Evolutionary conservation across 2,797 vertebrate genomes (phyloP), one percentile per base, ranked within the genome.

Genomic region (Rhabdomys pumilio): DNA sequence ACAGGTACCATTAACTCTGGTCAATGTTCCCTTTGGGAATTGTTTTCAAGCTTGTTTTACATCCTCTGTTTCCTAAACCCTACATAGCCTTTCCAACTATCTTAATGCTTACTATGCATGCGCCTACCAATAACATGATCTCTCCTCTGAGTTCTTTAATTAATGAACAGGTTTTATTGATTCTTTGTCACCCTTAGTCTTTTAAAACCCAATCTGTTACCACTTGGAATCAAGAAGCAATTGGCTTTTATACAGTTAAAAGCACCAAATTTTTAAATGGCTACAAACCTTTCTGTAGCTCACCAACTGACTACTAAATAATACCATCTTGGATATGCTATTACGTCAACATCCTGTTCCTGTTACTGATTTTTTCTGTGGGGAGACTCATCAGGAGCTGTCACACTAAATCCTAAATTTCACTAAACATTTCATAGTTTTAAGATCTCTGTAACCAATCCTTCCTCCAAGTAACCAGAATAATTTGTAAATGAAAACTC

Each of bases 111-210:
- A 38, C n/a, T 91, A 8, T n/a, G 44, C 41, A 26, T 83, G 22
- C 7, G 10, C 1, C 5, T 53, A 63, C 44, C 5, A 53, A 95
- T 85, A 93, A 86, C 69, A 31, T 59, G 13, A 41, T 19, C 38
- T 83, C 91, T 63, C 5, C 22, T 34, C 22, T 34, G 8, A 75
- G 34, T 93, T 95, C 50, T 93, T 91, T 80, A 69, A 94, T 91
- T 85, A 97, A 38, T 29, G 91, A 76, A 90, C 53, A 96, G n/a
- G 3, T 55, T 44, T 75, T 82, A 88, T 89, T 89, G n/a, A 2
- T 38, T 44, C 12, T 90, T 83, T 86, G 67, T 61, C 75, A 87
- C 81, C 77, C 26, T 50, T 59, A 79, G 3, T 90, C 53, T 85
- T 90, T 91, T 65, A 84, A 91, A 95, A 82, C 38, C 69, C 2